phyloP scores from a whole-genome alignment of 2,888 invertebrate genomes.

The Didymodactylos carnosus region DNA sequence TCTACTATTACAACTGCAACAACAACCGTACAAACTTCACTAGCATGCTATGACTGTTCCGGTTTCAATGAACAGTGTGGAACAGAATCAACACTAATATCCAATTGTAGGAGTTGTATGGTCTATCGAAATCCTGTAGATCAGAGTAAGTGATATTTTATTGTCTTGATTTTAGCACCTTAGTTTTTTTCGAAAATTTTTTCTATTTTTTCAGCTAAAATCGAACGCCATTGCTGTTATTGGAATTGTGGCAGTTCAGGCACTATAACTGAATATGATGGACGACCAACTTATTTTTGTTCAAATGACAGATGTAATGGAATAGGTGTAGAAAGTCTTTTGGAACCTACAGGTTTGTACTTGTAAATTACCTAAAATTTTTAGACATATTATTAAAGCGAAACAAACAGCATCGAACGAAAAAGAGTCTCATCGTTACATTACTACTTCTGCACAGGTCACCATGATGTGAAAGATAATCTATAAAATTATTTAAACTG shows the following conservation, averaged over 20 bases:
- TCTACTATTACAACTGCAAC: not conserved
- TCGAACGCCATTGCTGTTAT: not conserved
- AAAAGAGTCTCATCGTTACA: too few relatives aligned
- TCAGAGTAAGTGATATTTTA: not conserved
- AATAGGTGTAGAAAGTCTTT: not conserved
- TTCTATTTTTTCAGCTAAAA: not conserved
- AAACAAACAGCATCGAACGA: too few relatives aligned
- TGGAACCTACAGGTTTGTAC: not conserved
- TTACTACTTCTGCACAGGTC: too few relatives aligned
- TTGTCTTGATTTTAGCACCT: too few relatives aligned
- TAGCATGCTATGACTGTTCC: not conserved
- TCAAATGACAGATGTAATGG: not conserved
- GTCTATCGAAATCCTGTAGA: not conserved
- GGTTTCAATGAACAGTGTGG: not conserved
- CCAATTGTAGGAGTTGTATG: not conserved
- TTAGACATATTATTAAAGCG: too few relatives aligned
- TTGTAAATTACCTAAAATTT: too few relatives aligned
- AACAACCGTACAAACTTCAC: not conserved
- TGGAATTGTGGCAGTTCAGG: not conserved
- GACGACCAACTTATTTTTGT: not conserved
- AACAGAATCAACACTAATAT: not conserved
- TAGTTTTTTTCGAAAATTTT: not conserved
- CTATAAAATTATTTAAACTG: too few relatives aligned
- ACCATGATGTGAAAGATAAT: too few relatives aligned
- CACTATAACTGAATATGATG: not conserved